Evolutionary conservation across 2,113 vertebrate species (phyloP), one percentile per base, ranked within the genome.

Genomic region (Gymnarchus niloticus): DNA sequence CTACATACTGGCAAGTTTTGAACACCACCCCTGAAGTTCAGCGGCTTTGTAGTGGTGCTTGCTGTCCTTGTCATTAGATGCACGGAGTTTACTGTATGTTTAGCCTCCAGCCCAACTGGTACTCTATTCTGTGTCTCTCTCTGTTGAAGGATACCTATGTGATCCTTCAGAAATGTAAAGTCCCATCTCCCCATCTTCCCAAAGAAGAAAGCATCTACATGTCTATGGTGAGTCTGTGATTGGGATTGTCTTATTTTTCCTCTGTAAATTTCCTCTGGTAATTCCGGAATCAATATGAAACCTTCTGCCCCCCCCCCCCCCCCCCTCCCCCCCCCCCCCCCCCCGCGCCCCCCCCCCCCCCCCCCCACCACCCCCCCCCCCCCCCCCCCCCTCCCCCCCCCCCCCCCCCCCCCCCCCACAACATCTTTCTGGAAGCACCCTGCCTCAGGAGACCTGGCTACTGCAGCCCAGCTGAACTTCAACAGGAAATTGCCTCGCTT

Each of bases 101-200:
- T 25, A 69, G 65, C 37, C 65, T 41, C 33, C 41, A 19, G 33
- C 14, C 5, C 37, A 19, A 73, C 17, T 6, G 14, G 5, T 73
- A 73, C 88, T 84, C 81, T 87, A 17, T 56, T 87, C 46, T 80
- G 57, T 61, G 84, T 78, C 85, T 81, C 28, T 76, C 56, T n/a
- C 2, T 80, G 83, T 86, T 25, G n/a, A 4, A 73, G 41, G 81
- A 33, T 46, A 65, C 21, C 59, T 51, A 81, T 28, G 51, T 85
- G 80, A 82, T 41, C 8, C 44, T 65, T 44, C 80, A 82, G 49
- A 52, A 49, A 10, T 14, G 56, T 44, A 21, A 28, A 37, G 0
- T 10, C 28, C 12, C 44, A 0, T 41, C 56, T 46, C 56, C 23
- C 2, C 82, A 56, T 46, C 7, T 41, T 19, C 0, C 83, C 83